phyloP scores from a whole-genome alignment of 64 coral and sea anemone genomes.

The Montipora foliosa region DNA sequence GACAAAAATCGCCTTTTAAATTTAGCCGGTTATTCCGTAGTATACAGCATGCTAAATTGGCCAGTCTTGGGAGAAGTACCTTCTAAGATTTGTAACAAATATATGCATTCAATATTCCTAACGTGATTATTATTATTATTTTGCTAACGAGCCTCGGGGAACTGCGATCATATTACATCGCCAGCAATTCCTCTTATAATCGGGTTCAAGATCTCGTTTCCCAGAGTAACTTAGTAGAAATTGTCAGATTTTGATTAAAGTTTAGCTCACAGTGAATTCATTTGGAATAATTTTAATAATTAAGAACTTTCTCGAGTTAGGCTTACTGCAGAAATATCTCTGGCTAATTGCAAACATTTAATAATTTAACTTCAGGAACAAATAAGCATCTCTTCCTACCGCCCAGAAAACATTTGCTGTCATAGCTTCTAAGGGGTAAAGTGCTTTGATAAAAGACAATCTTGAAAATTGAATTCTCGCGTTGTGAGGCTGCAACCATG shows the following conservation, averaged over 20 bases:
- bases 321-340: not conserved
- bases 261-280: not conserved
- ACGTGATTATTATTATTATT: too few species aligned
- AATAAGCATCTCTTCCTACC: not conserved
- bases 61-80: too few species aligned
- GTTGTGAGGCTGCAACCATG: not conserved
- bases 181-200: not conserved
- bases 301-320: slow-evolving; percentile 40
- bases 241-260: not conserved
- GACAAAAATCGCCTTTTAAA: too few species aligned
- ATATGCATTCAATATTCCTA: too few species aligned
- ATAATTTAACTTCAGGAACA: slow-evolving; percentile 25
- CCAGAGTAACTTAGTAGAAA: not conserved
- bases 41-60: too few species aligned
- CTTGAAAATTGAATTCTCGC: not conserved
- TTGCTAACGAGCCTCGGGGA: not conserved
- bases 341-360: slow-evolving; percentile 24
- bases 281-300: slow-evolving; percentile 56
- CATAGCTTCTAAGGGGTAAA: not conserved
- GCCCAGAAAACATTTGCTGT: not conserved
- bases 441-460: not conserved
- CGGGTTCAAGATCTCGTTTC: not conserved
- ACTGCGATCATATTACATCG: not conserved
- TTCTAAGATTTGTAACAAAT: too few species aligned
- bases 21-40: too few species aligned